Evolutionary conservation across 1,140 invertebrate species (phyloP).

Genomic region (Heliothis virescens): DNA sequence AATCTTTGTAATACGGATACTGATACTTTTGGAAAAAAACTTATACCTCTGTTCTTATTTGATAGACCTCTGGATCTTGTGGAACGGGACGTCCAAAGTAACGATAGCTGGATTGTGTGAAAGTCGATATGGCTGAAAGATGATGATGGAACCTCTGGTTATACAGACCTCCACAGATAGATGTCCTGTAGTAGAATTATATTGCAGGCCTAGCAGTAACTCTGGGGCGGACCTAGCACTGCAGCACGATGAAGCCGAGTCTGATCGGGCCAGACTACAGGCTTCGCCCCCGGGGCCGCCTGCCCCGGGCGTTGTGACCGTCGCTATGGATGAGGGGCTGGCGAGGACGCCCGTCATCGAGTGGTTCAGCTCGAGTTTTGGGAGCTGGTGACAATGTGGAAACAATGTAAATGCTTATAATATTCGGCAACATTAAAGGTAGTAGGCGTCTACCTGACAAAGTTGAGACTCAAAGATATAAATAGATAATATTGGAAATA

Average conservation of each 20-base stretch:
- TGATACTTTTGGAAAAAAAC: too few relatives aligned
- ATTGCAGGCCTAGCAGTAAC: slow-evolving; percentile 95
- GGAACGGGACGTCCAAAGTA: too few relatives aligned
- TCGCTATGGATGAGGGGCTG: slow-evolving; percentile 69
- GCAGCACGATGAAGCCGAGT: slow-evolving; percentile 96
- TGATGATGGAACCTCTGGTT: too few relatives aligned
- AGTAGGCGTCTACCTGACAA: too few relatives aligned
- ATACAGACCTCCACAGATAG: slow-evolving; percentile 96
- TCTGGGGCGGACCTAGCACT: slow-evolving; percentile 96
- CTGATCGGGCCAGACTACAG: slow-evolving; percentile 94
- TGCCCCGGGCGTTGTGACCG: slow-evolving; percentile 59
- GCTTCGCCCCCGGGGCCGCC: slow-evolving; percentile 86
- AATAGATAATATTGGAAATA: too few relatives aligned
- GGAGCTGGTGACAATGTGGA: slow-evolving; percentile 59
- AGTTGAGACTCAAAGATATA: too few relatives aligned
- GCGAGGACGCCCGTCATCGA: slow-evolving; percentile 72
- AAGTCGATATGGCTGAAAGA: too few relatives aligned
- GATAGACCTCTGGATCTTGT: too few relatives aligned
- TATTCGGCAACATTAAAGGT: not conserved
- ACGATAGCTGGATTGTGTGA: too few relatives aligned
- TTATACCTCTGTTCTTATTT: too few relatives aligned
- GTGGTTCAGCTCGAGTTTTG: slow-evolving; percentile 69
- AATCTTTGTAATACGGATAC: too few relatives aligned
- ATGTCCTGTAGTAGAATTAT: slow-evolving; percentile 97
- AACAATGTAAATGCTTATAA: not conserved